Evolutionary conservation across 2,888 invertebrate species (phyloP), one percentile per base, ranked within the genome.

Genomic region (Brachypalpus laphriformis): DNA sequence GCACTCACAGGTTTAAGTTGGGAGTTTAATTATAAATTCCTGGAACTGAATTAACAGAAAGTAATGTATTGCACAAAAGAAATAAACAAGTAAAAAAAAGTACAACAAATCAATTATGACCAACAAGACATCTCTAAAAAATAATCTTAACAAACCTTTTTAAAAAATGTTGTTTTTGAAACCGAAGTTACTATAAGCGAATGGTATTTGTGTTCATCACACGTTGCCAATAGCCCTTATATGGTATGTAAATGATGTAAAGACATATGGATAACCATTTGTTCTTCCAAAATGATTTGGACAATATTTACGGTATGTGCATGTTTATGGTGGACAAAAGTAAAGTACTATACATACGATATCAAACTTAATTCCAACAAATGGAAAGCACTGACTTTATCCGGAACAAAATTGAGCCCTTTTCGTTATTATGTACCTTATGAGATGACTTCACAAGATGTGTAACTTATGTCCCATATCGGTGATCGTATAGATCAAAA

Each of bases 321-420:
- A n/a, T 56, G 34, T 11, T 7, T 9, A 20, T 37, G 18, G 14
- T 25, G 31, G 45, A 63, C 14, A 22, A 11, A 7, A 45, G n/a
- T 31, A 47, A 7, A 25, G 28, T 7, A 40, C 22, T 5, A 14
- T 34, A 31, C 14, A 18, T 16, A 34, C 20, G 9, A 31, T 42
- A 31, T 42, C 28, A 51, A 40, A 54, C 6, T 16, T 28, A 2
- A 40, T 42, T 20, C 37, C 6, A 18, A 51, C 37, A 51, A 31
- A 70, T 18, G 20, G 11, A 14, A 72, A 72, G 61, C 72, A 51
- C 1, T 25, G 34, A 72, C 49, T 51, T 72, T 20, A 40, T 37
- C 37, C 47, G 14, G 16, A 25, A 59, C 57, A 47, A 22, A 22
- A 7, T 51, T 61, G 25, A 31, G 28, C 49, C 66, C 25, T 51